Percentiles rank a stretch among this genome's conserved stretches.
phyloP scores from a whole-genome alignment of 2,888 invertebrate genomes.

The Sesia bembeciformis region DNA sequence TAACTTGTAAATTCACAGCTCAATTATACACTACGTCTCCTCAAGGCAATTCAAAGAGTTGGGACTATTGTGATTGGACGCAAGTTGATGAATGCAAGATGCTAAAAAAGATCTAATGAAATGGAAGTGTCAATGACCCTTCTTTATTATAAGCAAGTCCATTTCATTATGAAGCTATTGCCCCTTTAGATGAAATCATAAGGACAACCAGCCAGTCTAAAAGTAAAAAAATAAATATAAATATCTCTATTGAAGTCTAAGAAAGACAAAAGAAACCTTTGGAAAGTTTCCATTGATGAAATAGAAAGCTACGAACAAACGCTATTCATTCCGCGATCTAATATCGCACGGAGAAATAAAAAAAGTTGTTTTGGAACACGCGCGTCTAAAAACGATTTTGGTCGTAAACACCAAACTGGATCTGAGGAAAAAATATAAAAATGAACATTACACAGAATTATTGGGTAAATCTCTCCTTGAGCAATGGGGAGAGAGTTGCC shows the following conservation, averaged over 20 bases:
- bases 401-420: constrained; percentile 65
- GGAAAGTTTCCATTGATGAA: constrained; percentile 9
- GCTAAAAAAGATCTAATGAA: constrained; percentile 21
- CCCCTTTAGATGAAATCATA: constrained; percentile 35
- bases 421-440: constrained; percentile 37
- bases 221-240: constrained; percentile 26
- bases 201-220: constrained; percentile 47
- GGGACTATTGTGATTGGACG: constrained; percentile 4
- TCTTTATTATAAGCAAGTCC: constrained; percentile 14
- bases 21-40: not conserved
- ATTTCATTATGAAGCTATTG: constrained; percentile 39
- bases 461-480: constrained; percentile 56
- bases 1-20: not conserved
- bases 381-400: constrained; percentile 70
- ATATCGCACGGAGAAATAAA: not conserved
- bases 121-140: constrained; percentile 1
- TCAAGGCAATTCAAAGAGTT: not conserved
- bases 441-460: constrained; percentile 35
- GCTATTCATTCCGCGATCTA: constrained; percentile 1
- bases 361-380: constrained; percentile 8
- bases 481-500: constrained; percentile 55
- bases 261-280: constrained; percentile 10
- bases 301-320: constrained; percentile 9
- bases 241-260: constrained; percentile 11
- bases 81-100: constrained; percentile 47